Conservation (phyloP, 2,888 invertebrate genomes). For the Hyles lineata region DNA sequence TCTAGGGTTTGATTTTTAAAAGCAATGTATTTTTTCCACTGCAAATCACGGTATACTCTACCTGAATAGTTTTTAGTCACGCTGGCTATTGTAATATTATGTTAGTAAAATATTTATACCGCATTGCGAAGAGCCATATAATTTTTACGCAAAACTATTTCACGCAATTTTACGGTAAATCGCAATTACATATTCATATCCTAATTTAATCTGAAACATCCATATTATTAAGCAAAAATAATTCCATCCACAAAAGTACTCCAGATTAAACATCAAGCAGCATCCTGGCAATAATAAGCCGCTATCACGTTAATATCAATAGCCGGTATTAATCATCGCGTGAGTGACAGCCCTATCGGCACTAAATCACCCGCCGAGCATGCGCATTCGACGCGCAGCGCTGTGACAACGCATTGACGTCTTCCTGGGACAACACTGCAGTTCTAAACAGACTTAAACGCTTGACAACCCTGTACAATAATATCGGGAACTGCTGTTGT, state of each 20-base stretch:
- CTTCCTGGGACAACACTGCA: slow-evolving; percentile 41
- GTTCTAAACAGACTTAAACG: slow-evolving; percentile 4
- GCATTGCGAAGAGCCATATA: too few species aligned
- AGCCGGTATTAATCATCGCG: slow-evolving; percentile 40
- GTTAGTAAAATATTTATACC: too few species aligned
- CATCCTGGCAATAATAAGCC: slow-evolving; percentile 31
- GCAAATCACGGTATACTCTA: too few species aligned
- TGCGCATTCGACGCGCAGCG: slow-evolving; percentile 54
- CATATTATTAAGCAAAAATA: background rate
- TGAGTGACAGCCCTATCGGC: slow-evolving; percentile 62
- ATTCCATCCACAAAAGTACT: background rate
- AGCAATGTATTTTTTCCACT: too few species aligned
- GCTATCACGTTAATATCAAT: slow-evolving; percentile 36
- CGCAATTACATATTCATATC: too few species aligned
- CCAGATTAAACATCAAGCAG: slow-evolving; percentile 23
- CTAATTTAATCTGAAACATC: background rate
- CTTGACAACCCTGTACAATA: background rate
- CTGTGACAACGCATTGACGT: slow-evolving; percentile 51
- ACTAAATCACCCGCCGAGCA: slow-evolving; percentile 79
- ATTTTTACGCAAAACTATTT: too few species aligned
- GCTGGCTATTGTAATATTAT: too few species aligned
- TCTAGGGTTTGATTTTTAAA: too few species aligned
- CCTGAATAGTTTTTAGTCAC: too few species aligned
- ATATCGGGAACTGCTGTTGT: too few species aligned
- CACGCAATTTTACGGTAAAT: too few species aligned